These are phyloP conservation scores for Agonum fuliginosum DNA, from an alignment of 2,888 invertebrate genomes.

Conservation along the genomic window DNA sequence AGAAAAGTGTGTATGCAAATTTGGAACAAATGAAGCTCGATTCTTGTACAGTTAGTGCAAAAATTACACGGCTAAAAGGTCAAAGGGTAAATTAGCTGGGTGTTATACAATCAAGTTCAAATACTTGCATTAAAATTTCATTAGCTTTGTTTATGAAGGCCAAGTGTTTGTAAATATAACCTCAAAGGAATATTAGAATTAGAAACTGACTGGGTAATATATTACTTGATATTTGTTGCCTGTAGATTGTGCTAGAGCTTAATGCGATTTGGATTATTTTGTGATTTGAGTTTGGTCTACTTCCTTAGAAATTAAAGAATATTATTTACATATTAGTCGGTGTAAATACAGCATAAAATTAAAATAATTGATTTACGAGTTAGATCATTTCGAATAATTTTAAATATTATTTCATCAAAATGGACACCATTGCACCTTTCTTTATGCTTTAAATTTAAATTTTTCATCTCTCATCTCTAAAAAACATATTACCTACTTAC, in stretches of 20 bases:
- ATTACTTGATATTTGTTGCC: not conserved
- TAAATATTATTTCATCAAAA: too few species aligned
- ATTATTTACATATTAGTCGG: too few species aligned
- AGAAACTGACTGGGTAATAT: not conserved
- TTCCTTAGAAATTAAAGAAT: not conserved
- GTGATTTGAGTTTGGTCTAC: not conserved
- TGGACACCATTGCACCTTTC: too few species aligned
- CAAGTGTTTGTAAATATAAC: conserved; percentile 21
- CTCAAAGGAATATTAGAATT: not conserved
- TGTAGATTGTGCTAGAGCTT: not conserved
- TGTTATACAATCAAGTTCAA: not conserved
- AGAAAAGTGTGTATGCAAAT: conserved; percentile 51
- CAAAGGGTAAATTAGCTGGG: not conserved
- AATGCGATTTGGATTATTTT: conserved; percentile 5
- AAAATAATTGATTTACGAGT: too few species aligned
- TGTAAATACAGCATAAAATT: too few species aligned
- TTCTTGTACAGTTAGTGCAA: conserved; percentile 41
- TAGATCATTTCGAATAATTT: too few species aligned
- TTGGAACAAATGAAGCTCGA: conserved; percentile 51
- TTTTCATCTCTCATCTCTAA: too few species aligned
- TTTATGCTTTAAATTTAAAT: too few species aligned
- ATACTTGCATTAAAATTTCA: conserved; percentile 51
- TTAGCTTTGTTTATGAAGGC: conserved; percentile 41
- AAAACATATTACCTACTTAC: too few species aligned
- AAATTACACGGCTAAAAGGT: conserved; percentile 32